These are phyloP conservation scores for Girardia tigrina DNA, from an alignment of 2,888 invertebrate genomes.

Conservation along the genomic window DNA sequence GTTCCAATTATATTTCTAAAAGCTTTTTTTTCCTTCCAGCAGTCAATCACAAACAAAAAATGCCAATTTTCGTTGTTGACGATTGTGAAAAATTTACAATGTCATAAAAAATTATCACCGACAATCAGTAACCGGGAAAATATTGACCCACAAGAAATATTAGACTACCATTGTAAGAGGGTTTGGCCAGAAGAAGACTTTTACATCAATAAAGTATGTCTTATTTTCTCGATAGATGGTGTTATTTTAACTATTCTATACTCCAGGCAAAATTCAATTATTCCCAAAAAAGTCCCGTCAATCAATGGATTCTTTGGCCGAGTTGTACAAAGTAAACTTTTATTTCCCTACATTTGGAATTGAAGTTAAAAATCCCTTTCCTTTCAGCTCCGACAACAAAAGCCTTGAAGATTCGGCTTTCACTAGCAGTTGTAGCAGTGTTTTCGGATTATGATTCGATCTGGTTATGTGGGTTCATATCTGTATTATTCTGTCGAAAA, in stretches of 20 bases:
- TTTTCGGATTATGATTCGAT: not conserved
- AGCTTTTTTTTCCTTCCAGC: not conserved
- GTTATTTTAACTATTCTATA: not conserved
- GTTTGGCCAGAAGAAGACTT: conserved; percentile 17
- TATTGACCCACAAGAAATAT: not conserved
- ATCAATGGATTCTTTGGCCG: not conserved
- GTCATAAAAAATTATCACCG: conserved; percentile 7
- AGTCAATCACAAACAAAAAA: conserved; percentile 2
- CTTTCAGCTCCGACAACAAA: not conserved
- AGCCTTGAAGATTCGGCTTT: conserved; percentile 3
- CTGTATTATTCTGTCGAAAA: not conserved
- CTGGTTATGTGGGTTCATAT: not conserved
- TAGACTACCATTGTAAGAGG: not conserved
- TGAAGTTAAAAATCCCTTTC: not conserved
- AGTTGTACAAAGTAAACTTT: not conserved
- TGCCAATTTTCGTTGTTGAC: conserved; percentile 6
- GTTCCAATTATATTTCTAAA: not conserved
- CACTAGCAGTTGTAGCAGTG: conserved; percentile 3
- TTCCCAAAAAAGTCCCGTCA: not conserved
- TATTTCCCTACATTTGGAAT: not conserved
- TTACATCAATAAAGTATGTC: not conserved
- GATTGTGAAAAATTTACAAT: not conserved
- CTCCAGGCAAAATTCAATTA: not conserved
- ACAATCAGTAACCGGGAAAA: not conserved
- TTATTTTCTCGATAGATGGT: not conserved